Evolutionary conservation across 2,113 vertebrate genomes (phyloP).

Genomic region (Axis porcinus): DNA sequence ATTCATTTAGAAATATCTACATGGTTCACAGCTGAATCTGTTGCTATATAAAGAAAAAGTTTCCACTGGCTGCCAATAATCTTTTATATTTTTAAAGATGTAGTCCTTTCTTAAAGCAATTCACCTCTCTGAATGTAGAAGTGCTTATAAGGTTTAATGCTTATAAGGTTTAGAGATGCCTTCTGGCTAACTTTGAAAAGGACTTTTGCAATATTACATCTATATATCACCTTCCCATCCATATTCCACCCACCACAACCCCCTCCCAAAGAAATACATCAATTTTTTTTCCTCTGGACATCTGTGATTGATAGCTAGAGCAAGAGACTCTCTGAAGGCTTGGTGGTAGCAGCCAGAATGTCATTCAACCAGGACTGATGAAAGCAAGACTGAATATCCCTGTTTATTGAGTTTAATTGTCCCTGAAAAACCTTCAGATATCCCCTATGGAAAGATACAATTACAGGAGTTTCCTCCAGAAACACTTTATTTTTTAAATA

Average conservation of each 20-base stretch:
- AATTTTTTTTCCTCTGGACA: neutral
- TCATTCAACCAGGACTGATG: neutral
- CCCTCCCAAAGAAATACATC: neutral
- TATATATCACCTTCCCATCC: neutral
- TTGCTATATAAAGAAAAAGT: neutral
- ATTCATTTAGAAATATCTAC: neutral
- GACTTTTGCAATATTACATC: neutral
- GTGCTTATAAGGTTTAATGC: neutral
- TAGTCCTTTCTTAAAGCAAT: neutral
- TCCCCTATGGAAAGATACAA: neutral
- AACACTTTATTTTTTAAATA: neutral
- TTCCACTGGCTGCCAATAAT: neutral
- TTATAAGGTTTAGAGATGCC: neutral
- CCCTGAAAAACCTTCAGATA: neutral
- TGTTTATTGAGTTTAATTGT: neutral
- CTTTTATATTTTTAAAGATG: neutral
- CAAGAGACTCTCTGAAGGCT: neutral
- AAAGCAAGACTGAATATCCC: neutral
- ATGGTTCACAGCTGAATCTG: neutral
- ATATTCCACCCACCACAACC: neutral
- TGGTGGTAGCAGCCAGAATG: neutral
- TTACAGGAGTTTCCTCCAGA: neutral
- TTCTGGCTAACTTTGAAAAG: slow-evolving; percentile 26
- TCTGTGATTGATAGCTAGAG: neutral
- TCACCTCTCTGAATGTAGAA: neutral